Evolutionary conservation across 2,113 vertebrate species (phyloP), one percentile per base, ranked within the genome.

Genomic region (Neodontobutis hainanensis): DNA sequence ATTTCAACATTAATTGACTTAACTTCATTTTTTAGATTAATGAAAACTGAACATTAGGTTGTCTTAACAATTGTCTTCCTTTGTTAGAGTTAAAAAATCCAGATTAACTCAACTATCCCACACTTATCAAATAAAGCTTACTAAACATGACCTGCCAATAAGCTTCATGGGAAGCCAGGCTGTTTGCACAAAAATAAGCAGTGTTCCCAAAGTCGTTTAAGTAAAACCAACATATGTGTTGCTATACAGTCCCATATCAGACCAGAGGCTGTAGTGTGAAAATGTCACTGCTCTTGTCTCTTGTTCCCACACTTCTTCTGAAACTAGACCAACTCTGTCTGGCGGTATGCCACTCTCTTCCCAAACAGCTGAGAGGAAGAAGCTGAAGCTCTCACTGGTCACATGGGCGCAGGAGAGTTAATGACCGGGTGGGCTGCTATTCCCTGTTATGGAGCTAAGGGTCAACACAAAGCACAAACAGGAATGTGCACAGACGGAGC

Each of bases 241-340:
- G 70, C 35, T 69, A 67, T 51, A 15, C 19, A 60, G 46, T 63
- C 47, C 16, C 43, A 15, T 49, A 47, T 65, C 48, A 43, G 8
- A 57, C 43, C 49, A n/a, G 11, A 44, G 15, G n/a, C 58, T 11
- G 45, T 53, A 14, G 42, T 59, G 19, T 73, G 40, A 27, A 27
- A 40, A 40, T 40, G 38, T 5, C 50, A 34, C 70, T n/a, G n/a
- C n/a, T n/a, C n/a, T n/a, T 62, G 62, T 67, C 67, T 72, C 52
- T 81, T 73, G 73, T 85, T 83, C 84, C 77, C 86, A 85, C 78
- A 77, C 69, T 85, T 70, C 11, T 65, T 79, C 62, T 65, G 61
- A 68, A 73, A 73, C 71, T 49, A 44, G 49, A 67, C 65, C 78
- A 68, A 62, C 36, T 45, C 53, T 70, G 56, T 78, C 55, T 72